A percentile compares a stretch with the other conserved stretches of the same genome.
phyloP scores from a whole-genome alignment of 2,113 vertebrate genomes.

The Thryonomys swinderianus region DNA sequence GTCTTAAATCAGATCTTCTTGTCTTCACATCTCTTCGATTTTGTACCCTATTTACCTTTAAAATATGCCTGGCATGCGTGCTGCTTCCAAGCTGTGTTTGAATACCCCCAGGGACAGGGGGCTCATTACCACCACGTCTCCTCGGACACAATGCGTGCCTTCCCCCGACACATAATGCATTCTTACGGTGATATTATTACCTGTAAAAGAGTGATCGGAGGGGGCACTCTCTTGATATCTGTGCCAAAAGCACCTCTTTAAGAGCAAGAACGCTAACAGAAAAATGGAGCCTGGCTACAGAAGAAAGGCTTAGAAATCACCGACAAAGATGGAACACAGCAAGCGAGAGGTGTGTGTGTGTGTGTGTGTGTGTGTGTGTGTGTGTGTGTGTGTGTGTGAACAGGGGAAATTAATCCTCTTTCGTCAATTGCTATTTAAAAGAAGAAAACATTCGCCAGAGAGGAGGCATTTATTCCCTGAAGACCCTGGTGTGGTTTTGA shows the following conservation, averaged over 20 bases:
- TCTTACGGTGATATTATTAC: not conserved
- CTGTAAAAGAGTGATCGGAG: not conserved
- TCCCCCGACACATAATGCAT: not conserved
- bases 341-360: constrained; percentile 40
- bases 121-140: not conserved
- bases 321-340: not conserved
- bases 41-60: not conserved
- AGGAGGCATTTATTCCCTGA: constrained; percentile 49
- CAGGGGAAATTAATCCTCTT: constrained; percentile 56
- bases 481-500: constrained; percentile 57
- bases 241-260: constrained; percentile 24
- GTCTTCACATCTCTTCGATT: not conserved
- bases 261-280: not conserved
- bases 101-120: not conserved
- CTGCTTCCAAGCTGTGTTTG: not conserved
- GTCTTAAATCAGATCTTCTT: too few relatives aligned
- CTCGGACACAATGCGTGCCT: not conserved
- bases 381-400: not conserved
- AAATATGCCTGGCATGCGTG: not conserved
- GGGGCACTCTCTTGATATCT: not conserved
- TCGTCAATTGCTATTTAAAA: constrained; percentile 16
- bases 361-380: not conserved
- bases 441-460: not conserved
- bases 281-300: not conserved
- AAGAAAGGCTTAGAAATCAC: constrained; percentile 50